These are phyloP conservation scores for Oasisia sp. DNA, from an alignment of 2,888 invertebrate species.

Conservation along the genomic window DNA sequence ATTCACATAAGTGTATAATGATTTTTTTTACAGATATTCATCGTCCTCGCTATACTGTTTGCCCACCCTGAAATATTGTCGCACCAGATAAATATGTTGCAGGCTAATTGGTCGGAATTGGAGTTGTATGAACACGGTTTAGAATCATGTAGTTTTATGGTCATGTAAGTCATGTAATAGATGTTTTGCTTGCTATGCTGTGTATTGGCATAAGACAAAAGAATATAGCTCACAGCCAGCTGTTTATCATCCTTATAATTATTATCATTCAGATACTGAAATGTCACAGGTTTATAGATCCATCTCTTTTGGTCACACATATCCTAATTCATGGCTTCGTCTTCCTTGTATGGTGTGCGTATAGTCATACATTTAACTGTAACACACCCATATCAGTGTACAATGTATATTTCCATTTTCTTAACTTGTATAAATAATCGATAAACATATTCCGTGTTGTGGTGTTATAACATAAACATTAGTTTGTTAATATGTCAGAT, in stretches of 20 bases:
- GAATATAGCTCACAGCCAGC: not conserved
- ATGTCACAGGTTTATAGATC: not conserved
- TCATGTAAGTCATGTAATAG: not conserved
- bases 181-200: not conserved
- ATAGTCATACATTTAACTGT: not conserved
- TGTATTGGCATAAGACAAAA: not conserved
- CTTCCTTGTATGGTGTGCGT: not conserved
- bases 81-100: not conserved
- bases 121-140: not conserved
- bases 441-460: not conserved
- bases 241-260: not conserved
- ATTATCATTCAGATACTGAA: not conserved
- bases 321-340: not conserved
- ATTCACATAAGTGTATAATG: not conserved
- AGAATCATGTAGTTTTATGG: not conserved
- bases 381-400: not conserved
- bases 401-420: not conserved
- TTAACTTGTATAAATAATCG: not conserved
- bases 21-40: not conserved
- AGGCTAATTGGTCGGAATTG: not conserved
- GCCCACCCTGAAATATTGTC: not conserved
- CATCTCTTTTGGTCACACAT: not conserved
- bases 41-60: not conserved
- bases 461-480: too few relatives aligned
- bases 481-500: too few relatives aligned